phyloP scores from a whole-genome alignment of 2,888 invertebrate species.

The Plebejus melissa region DNA sequence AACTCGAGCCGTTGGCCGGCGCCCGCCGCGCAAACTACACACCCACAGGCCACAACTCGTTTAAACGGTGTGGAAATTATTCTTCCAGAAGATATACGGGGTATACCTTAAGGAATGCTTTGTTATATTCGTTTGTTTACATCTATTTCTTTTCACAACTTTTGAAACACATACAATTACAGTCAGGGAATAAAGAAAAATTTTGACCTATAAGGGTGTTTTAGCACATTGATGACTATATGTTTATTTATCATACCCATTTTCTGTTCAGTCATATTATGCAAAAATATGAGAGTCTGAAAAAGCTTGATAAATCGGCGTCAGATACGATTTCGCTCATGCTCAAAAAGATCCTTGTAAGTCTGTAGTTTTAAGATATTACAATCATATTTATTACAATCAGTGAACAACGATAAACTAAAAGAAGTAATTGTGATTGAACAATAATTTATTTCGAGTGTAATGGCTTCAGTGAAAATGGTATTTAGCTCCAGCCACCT shows the following conservation, averaged over 20 bases:
- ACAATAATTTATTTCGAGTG: background rate
- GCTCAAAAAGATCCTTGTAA: too few species aligned
- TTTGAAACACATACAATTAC: background rate
- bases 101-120: constrained; percentile 26
- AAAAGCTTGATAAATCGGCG: too few species aligned
- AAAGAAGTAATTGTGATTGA: background rate
- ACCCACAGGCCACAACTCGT: constrained; percentile 32
- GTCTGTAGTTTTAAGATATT: too few species aligned
- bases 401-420: background rate
- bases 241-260: too few species aligned
- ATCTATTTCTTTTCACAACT: background rate
- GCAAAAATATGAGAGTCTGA: too few species aligned
- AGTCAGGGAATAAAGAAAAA: background rate
- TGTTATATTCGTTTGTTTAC: constrained; percentile 18
- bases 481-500: background rate
- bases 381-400: too few species aligned
- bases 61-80: constrained; percentile 33
- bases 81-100: constrained; percentile 29
- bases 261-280: too few species aligned
- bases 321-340: too few species aligned
- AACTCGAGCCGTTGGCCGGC: constrained; percentile 59
- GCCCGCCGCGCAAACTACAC: constrained; percentile 42
- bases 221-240: too few species aligned
- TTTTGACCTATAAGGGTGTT: too few species aligned
- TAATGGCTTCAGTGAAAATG: background rate